Base-by-base conservation (phyloP, 1,140 invertebrate genomes). In the Drosophila truncata region DNA sequence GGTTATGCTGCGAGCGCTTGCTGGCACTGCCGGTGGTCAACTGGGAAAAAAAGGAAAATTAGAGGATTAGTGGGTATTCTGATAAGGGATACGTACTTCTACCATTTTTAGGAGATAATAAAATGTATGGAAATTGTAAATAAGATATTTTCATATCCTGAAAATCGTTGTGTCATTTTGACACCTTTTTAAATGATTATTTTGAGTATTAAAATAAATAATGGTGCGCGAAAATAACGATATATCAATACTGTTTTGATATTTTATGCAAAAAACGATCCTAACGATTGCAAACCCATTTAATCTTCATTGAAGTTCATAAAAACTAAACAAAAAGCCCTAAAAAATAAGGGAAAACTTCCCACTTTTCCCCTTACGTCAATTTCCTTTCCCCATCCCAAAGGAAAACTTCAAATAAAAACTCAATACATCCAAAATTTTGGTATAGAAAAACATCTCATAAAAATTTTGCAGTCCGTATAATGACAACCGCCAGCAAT, bases 21-120 rank as follows among this genome's bases (percentile, higher is more conserved):
- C 91, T 91, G 11, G 70, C 85, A 46, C 82, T 92, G 64, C 85
- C 85, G n/a, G 91, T 92, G 69, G 91, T 92, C 25, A 92, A 59
- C 91, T 92, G 14, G 0, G 20, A 13, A 31, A 8, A 9, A 35
- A 0, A 23, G 0, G 7, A 11, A 23, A 0, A 16, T 35, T 5
- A 14, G 8, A 6, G 13, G 42, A 25, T 57, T 10, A 55, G 14
- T 42, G 14, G 7, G 1, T 27, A 2, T n/a, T n/a, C 1, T 54
- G 14, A 13, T 14, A 3, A 18, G 5, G 8, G 33, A 6, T 35
- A 61, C 35, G 7, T 66, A 55, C 11, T 42, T 66, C 14, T 44
- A 80, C 80, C 83, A 86, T 86, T 16, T 39, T 23, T 8, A n/a
- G 4, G 9, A 14, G 23, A 1, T 27, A 13, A 6, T 9, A 41